Percentiles rank a stretch among this genome's conserved stretches.
phyloP scores from a whole-genome alignment of 2,113 vertebrate genomes.

The Burhinus oedicnemus region DNA sequence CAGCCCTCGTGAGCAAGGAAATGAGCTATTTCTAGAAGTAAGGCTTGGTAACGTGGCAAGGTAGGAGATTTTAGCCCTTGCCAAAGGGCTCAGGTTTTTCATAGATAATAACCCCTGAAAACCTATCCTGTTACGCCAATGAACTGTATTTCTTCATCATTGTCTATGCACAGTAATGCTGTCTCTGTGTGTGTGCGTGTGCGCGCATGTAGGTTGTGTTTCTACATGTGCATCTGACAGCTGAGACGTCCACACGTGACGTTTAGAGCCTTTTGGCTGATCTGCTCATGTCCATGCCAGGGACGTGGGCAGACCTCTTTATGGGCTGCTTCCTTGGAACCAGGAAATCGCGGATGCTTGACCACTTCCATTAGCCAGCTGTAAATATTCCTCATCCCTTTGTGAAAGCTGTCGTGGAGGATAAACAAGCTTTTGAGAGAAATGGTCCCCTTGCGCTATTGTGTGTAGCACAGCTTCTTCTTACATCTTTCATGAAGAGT shows the following conservation, averaged over 20 bases:
- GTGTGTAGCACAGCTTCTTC: neutral
- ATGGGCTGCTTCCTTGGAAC: neutral
- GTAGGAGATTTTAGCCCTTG: neutral
- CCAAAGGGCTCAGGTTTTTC: neutral
- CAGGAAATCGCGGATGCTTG: neutral
- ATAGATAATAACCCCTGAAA: neutral
- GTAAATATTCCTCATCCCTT: neutral
- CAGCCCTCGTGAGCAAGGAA: neutral
- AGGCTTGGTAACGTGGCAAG: neutral
- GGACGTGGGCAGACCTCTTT: neutral
- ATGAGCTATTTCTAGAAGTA: neutral
- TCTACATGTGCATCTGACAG: fast-evolving
- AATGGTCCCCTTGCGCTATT: neutral
- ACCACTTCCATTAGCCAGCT: neutral
- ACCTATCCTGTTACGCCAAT: neutral
- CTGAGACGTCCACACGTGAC: fast-evolving
- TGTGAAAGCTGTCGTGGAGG: neutral
- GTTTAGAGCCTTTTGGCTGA: neutral
- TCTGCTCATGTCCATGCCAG: neutral
- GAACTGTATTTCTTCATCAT: neutral
- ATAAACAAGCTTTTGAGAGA: neutral
- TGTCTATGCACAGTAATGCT: neutral
- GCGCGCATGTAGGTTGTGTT: neutral
- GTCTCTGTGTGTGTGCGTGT: fast-evolving
- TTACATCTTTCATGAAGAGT: neutral